phyloP scores from a whole-genome alignment of 2,888 invertebrate species.

The Nomada fabriciana region DNA sequence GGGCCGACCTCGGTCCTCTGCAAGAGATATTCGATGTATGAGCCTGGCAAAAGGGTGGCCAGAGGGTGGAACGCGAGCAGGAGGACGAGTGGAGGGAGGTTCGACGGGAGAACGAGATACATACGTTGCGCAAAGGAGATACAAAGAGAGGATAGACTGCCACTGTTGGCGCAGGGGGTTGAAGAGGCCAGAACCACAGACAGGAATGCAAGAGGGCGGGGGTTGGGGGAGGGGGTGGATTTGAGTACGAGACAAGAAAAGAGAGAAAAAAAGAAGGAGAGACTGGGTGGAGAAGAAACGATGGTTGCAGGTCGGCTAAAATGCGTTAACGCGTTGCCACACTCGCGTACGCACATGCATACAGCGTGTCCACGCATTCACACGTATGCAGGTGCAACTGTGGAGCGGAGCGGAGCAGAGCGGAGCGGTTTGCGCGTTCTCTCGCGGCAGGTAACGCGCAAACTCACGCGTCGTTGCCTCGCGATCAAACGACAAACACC shows the following conservation, averaged over 20 bases:
- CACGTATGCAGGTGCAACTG: not conserved
- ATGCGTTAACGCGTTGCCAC: constrained; percentile 75
- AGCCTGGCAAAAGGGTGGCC: constrained; percentile 50
- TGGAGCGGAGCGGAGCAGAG: constrained; percentile 21
- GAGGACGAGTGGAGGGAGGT: constrained; percentile 30
- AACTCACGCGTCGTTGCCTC: constrained; percentile 76
- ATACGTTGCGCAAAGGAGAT: constrained; percentile 54
- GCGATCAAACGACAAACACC: constrained; percentile 79
- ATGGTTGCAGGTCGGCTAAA: constrained; percentile 56
- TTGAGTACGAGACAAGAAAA: constrained; percentile 2
- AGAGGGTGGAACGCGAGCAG: constrained; percentile 48
- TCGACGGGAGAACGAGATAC: constrained; percentile 55
- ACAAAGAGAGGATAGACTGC: constrained; percentile 48
- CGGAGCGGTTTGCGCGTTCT: constrained; percentile 37
- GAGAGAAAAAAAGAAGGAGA: constrained; percentile 9
- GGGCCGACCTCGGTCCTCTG: constrained; percentile 71
- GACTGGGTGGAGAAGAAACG: constrained; percentile 9
- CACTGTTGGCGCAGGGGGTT: not conserved
- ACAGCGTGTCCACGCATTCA: constrained; percentile 6
- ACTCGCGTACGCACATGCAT: constrained; percentile 60
- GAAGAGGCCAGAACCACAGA: not conserved
- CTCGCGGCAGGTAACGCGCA: constrained; percentile 64
- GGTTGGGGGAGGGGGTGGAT: not conserved
- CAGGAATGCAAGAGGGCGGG: not conserved
- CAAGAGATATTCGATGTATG: constrained; percentile 63